These are phyloP conservation scores for Phalera bucephala DNA, from an alignment of 2,888 invertebrate genomes.

Conservation along the genomic window DNA sequence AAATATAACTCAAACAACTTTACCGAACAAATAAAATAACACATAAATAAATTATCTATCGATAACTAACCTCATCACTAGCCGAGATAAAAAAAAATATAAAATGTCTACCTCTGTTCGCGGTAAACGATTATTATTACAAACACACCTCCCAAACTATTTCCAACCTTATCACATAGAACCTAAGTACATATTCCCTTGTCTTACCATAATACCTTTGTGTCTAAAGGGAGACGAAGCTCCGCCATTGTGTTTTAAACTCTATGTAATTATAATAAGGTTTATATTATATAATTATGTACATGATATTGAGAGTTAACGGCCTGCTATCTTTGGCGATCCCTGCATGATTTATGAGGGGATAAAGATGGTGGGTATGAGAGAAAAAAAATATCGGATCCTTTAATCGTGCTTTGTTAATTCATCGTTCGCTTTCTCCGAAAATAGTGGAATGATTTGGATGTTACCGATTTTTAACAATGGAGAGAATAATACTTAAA, in stretches of 20 bases:
- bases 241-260: constrained; percentile 4
- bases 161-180: constrained; percentile 27
- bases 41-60: too few relatives aligned
- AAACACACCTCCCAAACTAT: constrained; percentile 18
- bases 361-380: constrained; percentile 31
- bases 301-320: constrained; percentile 18
- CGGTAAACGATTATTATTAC: constrained; percentile 36
- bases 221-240: constrained; percentile 13
- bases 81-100: constrained; percentile 51
- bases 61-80: constrained; percentile 31
- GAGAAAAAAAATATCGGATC: constrained; percentile 4
- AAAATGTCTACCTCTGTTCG: constrained; percentile 61
- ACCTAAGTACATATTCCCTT: constrained; percentile 37
- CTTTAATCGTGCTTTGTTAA: constrained; percentile 10
- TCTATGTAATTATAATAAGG: constrained; percentile 3
- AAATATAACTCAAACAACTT: too few relatives aligned
- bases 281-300: constrained; percentile 1
- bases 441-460: constrained; percentile 12
- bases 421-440: constrained; percentile 18
- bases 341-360: constrained; percentile 37
- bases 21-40: too few relatives aligned
- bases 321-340: constrained; percentile 15
- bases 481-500: too few relatives aligned
- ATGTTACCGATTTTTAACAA: constrained; percentile 7
- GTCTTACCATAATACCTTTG: constrained; percentile 23